Evolutionary conservation across 2,888 invertebrate genomes (phyloP).

Genomic region (Trissolcus brochymenae): DNA sequence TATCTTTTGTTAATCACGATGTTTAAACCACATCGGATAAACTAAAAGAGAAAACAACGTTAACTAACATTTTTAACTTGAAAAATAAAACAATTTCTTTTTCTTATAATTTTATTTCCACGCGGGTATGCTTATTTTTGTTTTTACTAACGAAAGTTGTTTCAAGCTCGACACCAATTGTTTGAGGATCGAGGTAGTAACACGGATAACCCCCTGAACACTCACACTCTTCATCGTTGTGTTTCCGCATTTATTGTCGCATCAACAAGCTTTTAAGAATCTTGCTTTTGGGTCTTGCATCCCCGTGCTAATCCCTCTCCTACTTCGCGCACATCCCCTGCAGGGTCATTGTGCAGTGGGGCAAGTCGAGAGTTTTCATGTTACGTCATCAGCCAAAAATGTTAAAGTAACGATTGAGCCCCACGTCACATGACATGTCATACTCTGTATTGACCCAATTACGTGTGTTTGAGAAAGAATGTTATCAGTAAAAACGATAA

Average conservation of each 20-base stretch:
- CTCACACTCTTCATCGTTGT: constrained; percentile 8
- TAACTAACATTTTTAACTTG: no score
- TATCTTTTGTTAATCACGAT: no score
- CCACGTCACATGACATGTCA: constrained; percentile 26
- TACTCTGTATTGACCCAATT: constrained; percentile 32
- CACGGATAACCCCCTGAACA: constrained; percentile 35
- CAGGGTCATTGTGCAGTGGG: constrained; percentile 34
- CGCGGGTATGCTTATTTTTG: constrained; percentile 27
- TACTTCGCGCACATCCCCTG: neutral
- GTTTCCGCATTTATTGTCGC: neutral
- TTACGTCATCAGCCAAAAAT: no score
- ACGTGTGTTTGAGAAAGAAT: constrained; percentile 10
- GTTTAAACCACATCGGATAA: no score
- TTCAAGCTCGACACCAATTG: constrained; percentile 58
- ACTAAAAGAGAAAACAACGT: no score
- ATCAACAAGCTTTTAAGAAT: neutral
- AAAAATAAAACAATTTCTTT: neutral
- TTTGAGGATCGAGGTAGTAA: constrained; percentile 46
- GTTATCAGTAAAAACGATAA: neutral
- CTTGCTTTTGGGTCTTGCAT: constrained; percentile 13
- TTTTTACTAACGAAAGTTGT: constrained; percentile 60
- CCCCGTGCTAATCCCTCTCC: constrained; percentile 37
- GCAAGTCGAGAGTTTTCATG: neutral
- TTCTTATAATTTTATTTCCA: neutral
- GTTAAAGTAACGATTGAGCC: neutral